Evolutionary conservation across 1,140 invertebrate species (phyloP).

Genomic region (Nasonia giraulti): DNA sequence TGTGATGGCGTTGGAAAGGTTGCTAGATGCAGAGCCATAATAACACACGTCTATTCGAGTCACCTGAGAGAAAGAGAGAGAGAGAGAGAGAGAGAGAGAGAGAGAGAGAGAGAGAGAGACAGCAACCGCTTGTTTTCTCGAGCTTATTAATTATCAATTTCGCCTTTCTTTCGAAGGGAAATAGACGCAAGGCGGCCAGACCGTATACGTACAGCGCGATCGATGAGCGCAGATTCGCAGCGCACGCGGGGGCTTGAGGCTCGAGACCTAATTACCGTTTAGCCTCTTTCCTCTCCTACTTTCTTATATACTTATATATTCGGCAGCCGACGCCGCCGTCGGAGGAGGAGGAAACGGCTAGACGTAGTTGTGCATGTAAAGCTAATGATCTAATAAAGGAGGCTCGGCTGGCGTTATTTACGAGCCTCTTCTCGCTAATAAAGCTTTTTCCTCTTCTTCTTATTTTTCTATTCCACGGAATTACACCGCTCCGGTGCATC

Average conservation of each 20-base stretch:
- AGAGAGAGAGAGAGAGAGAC: no score
- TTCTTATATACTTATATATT: not conserved
- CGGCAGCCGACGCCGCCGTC: no score
- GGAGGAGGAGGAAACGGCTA: not conserved
- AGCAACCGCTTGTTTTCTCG: no score
- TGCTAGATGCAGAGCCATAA: no score
- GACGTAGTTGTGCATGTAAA: not conserved
- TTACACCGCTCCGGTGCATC: not conserved
- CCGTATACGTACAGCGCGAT: not conserved
- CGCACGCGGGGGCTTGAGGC: not conserved
- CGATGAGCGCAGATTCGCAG: not conserved
- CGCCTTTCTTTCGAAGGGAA: no score
- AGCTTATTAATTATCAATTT: no score
- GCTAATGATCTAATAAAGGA: slow-evolving; percentile 1
- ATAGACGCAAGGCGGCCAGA: no score
- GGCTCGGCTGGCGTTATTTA: not conserved
- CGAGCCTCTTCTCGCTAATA: not conserved
- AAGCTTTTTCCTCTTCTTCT: not conserved
- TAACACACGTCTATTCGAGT: no score
- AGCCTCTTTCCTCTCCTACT: not conserved
- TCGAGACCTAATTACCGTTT: not conserved
- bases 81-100: no score
- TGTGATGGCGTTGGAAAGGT: no score
- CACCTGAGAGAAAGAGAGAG: no score
- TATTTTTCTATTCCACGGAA: not conserved